Base-by-base conservation (phyloP, 2,888 invertebrate genomes). In the Philereme transversata region DNA sequence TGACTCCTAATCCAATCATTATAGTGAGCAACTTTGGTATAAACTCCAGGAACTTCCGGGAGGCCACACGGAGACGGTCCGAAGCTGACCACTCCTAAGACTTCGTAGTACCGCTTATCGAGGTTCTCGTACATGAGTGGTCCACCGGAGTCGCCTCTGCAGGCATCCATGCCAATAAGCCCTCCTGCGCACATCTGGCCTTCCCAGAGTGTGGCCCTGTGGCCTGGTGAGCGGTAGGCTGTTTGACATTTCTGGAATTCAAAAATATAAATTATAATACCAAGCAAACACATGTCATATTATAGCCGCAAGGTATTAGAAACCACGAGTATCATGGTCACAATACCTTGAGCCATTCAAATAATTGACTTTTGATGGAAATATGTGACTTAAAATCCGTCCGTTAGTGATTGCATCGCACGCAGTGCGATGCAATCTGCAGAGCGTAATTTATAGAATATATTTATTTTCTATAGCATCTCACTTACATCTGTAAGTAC, bases 101-200 rank as follows among this genome's bases (percentile, higher is more conserved):
- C 74, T 46, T 87, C 87, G 22, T 77, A 78, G 0, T 58, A 65
- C 7, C 73, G 73, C 5, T 69, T 74, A 33, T 78, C 81, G 22
- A 22, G 22, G 43, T 8, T 43, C 6, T 85, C 77, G 9, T 76
- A 78, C 92, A 94, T 94, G 3, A 95, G 84, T 0, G 95, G 95
- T 0, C 95, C 95, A 0, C 95, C 95, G 40, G 94, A 94, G 72
- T 95, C 95, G 0, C 95, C 95, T 45, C 88, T 78, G 73, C 95
- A 95, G 0, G 94, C 93, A 74, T 94, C 94, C 68, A 88, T 88
- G 4, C 90, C 92, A 7, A 73, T 75, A 47, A 82, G 79, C 0
- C 94, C 95, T 0, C 95, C 95, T 0, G 94, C 94, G 75, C 95
- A 95, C 1, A 95, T 62, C 62, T 86, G 86, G 1, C 74, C 75